phyloP scores from a whole-genome alignment of 2,888 invertebrate genomes.

The Lycaena phlaeas region DNA sequence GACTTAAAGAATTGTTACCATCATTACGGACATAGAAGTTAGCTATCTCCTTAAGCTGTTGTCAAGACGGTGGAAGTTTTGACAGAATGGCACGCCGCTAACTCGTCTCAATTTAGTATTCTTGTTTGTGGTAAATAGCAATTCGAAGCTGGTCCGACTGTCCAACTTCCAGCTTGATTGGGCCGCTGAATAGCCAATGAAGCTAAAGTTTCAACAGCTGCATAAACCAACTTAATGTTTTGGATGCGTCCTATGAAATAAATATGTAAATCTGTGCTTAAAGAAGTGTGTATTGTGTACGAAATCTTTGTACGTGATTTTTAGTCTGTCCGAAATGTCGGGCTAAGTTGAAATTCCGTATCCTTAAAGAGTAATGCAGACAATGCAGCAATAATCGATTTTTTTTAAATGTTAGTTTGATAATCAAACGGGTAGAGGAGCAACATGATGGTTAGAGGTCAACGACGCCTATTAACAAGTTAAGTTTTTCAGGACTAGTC shows the following conservation, averaged over 20 bases:
- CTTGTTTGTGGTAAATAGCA: slow-evolving; percentile 62
- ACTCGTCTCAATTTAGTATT: slow-evolving; percentile 57
- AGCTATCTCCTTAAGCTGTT: not conserved
- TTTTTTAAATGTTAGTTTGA: no score
- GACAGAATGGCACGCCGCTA: slow-evolving; percentile 30
- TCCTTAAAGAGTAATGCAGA: no score
- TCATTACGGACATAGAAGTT: not conserved
- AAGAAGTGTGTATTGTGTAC: not conserved
- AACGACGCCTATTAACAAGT: no score
- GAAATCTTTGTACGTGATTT: no score
- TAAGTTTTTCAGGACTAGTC: no score
- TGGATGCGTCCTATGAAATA: no score
- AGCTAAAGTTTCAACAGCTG: slow-evolving; percentile 19
- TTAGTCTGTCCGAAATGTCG: no score
- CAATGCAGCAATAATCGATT: no score
- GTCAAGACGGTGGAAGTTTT: slow-evolving; percentile 14
- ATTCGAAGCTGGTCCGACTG: slow-evolving; percentile 51
- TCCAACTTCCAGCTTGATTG: slow-evolving; percentile 32
- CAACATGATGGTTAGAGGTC: no score
- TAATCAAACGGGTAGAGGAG: no score
- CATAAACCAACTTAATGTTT: slow-evolving; percentile 19
- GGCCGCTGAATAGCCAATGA: slow-evolving; percentile 23
- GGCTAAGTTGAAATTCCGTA: no score
- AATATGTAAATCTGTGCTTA: slow-evolving; percentile 9
- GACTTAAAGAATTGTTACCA: not conserved